Conservation (phyloP, 2,113 vertebrate species). For the Leptocoma aspasia region DNA sequence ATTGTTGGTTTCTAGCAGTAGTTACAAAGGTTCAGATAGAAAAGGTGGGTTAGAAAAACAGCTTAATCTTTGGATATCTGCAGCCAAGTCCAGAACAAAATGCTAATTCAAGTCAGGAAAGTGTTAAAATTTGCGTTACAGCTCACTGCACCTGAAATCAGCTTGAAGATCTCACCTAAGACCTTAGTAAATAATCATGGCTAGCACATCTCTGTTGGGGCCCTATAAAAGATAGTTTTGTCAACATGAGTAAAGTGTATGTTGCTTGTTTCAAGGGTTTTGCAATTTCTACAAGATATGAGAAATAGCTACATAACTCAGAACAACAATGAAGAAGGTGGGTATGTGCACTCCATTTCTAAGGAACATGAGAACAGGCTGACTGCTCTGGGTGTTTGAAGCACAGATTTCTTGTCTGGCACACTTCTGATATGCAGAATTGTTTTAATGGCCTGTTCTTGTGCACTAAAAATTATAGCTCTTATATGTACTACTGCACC, state of each 20-base stretch:
- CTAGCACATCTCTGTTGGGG: background rate
- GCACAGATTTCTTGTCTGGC: background rate
- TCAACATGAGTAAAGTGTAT: background rate
- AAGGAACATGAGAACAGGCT: background rate
- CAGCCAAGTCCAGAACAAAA: background rate
- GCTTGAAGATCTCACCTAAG: background rate
- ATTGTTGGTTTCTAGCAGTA: background rate
- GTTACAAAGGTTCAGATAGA: background rate
- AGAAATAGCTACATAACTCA: background rate
- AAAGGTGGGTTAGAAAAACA: background rate
- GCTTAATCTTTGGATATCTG: background rate
- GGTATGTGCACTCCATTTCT: background rate
- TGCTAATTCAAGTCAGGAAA: background rate
- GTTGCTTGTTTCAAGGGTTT: background rate
- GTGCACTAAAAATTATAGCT: background rate
- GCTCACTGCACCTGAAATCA: background rate
- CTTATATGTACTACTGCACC: background rate
- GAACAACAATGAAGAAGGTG: background rate
- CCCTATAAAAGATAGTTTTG: background rate
- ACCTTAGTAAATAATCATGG: background rate
- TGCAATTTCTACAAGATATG: background rate
- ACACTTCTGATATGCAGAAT: background rate
- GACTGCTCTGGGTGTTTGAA: background rate
- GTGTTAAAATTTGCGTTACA: background rate
- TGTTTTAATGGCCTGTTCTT: background rate